Conservation (phyloP, 2,797 vertebrate species). For the Esox masquinongy region DNA sequence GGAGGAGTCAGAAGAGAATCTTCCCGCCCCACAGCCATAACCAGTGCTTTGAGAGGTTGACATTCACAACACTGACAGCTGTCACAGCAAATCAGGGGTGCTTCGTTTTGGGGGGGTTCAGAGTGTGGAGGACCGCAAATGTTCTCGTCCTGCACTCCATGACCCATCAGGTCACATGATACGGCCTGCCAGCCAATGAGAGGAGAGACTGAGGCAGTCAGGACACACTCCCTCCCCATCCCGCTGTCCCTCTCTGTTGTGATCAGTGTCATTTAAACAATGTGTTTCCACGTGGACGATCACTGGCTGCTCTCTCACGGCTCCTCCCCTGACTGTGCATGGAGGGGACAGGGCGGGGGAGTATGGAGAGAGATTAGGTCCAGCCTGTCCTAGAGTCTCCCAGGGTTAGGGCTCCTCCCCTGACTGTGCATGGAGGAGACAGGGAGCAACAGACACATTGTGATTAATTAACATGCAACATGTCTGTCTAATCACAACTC, state of each 20-base stretch:
- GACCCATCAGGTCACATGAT: constrained; percentile 21
- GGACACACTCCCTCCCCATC: constrained; percentile 55
- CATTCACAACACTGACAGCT: constrained; percentile 65
- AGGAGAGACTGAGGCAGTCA: constrained; percentile 44
- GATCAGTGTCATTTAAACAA: constrained; percentile 74
- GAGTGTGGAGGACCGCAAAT: constrained; percentile 29
- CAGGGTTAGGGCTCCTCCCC: too few relatives aligned
- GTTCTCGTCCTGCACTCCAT: constrained; percentile 44
- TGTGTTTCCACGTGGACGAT: constrained; percentile 66
- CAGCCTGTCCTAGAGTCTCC: background rate
- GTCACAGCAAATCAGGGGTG: constrained; percentile 50
- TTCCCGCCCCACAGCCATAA: constrained; percentile 7
- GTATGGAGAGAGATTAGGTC: background rate
- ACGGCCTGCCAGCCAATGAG: constrained; percentile 49
- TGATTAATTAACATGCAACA: constrained; percentile 11
- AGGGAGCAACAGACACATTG: constrained; percentile 7
- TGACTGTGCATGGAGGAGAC: background rate
- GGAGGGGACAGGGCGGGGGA: background rate
- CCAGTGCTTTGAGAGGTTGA: constrained; percentile 54
- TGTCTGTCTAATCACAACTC: background rate
- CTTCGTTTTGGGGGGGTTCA: constrained; percentile 12
- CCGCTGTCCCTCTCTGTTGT: constrained; percentile 39
- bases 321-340: constrained; percentile 39
- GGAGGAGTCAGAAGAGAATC: background rate
- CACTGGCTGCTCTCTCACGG: constrained; percentile 9